Percentiles rank a stretch among this genome's conserved stretches.
These are phyloP conservation scores for Siniperca knerii DNA, from an alignment of 2,113 vertebrate genomes.

Conservation along the genomic window DNA sequence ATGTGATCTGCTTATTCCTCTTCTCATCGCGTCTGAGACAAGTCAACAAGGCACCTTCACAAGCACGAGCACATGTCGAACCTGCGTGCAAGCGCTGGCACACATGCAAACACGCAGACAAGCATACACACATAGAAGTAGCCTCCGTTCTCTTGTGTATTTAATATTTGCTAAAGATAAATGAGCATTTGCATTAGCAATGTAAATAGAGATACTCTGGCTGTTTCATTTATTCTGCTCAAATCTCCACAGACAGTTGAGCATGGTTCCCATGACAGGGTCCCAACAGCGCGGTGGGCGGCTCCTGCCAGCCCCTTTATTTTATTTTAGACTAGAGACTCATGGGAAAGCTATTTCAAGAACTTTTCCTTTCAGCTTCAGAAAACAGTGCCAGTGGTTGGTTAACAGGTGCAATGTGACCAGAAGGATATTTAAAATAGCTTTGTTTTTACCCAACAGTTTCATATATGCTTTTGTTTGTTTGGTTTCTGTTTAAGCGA, in stretches of 20 bases:
- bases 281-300: slow-evolving; percentile 76
- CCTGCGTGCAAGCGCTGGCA: slow-evolving; percentile 1
- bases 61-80: slow-evolving; percentile 11
- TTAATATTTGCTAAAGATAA: slow-evolving; percentile 51
- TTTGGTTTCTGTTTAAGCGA: slow-evolving; percentile 5
- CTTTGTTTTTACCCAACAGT: slow-evolving; percentile 51
- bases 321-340: slow-evolving; percentile 86
- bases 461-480: slow-evolving; percentile 27
- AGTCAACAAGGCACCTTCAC: slow-evolving; percentile 42
- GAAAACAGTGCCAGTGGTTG: slow-evolving; percentile 76
- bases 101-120: slow-evolving; percentile 1
- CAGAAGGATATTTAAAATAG: slow-evolving; percentile 56
- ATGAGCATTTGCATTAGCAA: slow-evolving; percentile 40
- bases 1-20: slow-evolving; percentile 49
- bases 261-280: slow-evolving; percentile 85
- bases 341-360: slow-evolving; percentile 88
- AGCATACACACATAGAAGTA: background rate
- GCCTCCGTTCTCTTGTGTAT: slow-evolving; percentile 5
- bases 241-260: slow-evolving; percentile 74
- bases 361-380: slow-evolving; percentile 76
- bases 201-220: slow-evolving; percentile 56
- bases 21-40: slow-evolving; percentile 14
- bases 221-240: slow-evolving; percentile 70
- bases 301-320: slow-evolving; percentile 75
- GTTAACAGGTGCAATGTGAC: slow-evolving; percentile 82